A percentile compares a stretch with the other conserved stretches of the same genome.
Evolutionary conservation across 2,797 vertebrate genomes (phyloP).

Genomic region (Pipistrellus kuhlii): DNA sequence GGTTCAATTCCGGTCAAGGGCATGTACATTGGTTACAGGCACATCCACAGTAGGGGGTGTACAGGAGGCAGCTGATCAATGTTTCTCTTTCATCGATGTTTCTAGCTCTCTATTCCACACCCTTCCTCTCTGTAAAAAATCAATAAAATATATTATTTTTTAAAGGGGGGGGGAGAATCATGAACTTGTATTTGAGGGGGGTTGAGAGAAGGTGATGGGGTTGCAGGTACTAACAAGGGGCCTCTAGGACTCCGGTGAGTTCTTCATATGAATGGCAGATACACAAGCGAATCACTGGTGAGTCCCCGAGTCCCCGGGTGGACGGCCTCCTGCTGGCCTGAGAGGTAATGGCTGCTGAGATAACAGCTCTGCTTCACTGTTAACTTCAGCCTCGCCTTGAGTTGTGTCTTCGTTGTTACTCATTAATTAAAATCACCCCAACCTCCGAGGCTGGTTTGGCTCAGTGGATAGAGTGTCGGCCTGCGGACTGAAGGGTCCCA

Average conservation of each 20-base stretch:
- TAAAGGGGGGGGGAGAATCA: neutral
- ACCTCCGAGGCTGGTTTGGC: no score
- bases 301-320: no score
- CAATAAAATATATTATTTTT: no score
- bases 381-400: neutral
- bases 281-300: accelerated
- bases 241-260: neutral
- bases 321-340: neutral
- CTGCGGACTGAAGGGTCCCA: no score
- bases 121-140: no score
- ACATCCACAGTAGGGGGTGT: no score
- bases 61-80: no score
- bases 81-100: no score
- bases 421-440: neutral
- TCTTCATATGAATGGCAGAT: neutral
- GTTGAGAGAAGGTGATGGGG: neutral
- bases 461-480: no score
- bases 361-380: neutral
- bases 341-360: neutral
- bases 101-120: no score
- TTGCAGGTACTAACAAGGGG: neutral
- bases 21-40: no score
- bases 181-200: neutral
- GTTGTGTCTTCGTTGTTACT: neutral
- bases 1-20: no score